Evolutionary conservation across 2,888 invertebrate genomes (phyloP), one percentile per base, ranked within the genome.

Genomic region (Encarsia formosa): DNA sequence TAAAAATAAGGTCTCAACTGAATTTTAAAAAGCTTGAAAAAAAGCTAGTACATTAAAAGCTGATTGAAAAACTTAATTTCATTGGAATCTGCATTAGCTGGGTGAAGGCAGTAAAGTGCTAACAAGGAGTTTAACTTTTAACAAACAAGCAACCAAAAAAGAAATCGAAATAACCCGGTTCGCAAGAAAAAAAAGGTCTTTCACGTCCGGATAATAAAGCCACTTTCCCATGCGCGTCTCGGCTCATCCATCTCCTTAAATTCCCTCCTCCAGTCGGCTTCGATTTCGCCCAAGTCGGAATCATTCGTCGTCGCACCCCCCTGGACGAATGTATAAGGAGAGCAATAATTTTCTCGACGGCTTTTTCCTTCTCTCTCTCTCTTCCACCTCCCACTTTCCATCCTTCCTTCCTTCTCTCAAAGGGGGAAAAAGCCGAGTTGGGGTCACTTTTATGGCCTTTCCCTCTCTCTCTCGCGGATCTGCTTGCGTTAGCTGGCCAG

Each of bases 371-470:
- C 18, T n/a, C 52, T 46, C 43, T 45, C 37, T 46, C 48, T 26
- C 46, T 13, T 26, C 26, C 11, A 11, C 26, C 26, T 11, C 6
- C 6, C 19, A 9, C 20, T 42, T 26, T 32, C 23, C 29, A 13
- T 26, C 34, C 13, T n/a, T 23, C 23, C 23, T 34, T 49, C 38
- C 20, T 44, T 48, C 48, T 42, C 56, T 31, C 44, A 49, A 45
- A 44, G 57, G 62, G 59, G 61, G 19, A 22, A 42, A 18, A 3
- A 13, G 29, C 39, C 42, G 49, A 42, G 49, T 26, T 50, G 48
- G 56, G 70, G 71, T 69, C 66, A 70, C 64, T 71, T n/a, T 70
- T 69, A 71, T 70, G 69, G 67, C 65, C 61, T 69, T 70, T 67
- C 66, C 62, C 66, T 63, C 61, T 67, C 70, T 62, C 61, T 59